A percentile compares a stretch with the other conserved stretches of the same genome.
phyloP scores from a whole-genome alignment of 2,888 invertebrate genomes.

The Smittia aterrima region DNA sequence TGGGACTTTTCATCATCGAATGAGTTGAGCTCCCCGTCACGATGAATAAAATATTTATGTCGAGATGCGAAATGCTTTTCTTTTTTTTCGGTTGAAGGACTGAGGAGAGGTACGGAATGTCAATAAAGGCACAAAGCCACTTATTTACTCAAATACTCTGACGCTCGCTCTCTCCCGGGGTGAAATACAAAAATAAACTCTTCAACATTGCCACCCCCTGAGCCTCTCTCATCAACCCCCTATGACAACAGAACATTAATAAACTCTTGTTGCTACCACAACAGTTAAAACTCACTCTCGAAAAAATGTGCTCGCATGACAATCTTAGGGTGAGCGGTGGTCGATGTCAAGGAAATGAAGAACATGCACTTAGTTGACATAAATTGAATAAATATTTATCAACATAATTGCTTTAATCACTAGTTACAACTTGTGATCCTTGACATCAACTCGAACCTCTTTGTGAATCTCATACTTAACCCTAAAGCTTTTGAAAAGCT shows the following conservation, averaged over 20 bases:
- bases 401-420: not conserved
- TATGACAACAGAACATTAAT: constrained; percentile 29
- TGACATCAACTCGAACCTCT: too few species aligned
- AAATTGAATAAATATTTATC: constrained; percentile 2
- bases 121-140: constrained; percentile 33
- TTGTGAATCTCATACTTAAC: too few species aligned
- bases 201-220: constrained; percentile 10
- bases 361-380: not conserved
- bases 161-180: not conserved
- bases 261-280: constrained; percentile 34
- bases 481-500: too few species aligned
- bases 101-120: constrained; percentile 2
- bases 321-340: not conserved
- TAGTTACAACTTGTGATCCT: not conserved
- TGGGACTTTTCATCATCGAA: constrained; percentile 34
- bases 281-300: not conserved
- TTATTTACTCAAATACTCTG: constrained; percentile 39
- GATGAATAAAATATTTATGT: not conserved
- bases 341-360: not conserved
- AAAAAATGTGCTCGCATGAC: not conserved
- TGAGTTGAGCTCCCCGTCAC: not conserved
- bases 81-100: not conserved
- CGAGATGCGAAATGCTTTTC: not conserved
- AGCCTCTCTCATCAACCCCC: not conserved
- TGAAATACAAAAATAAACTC: constrained; percentile 31